These are phyloP conservation scores for Basileuterus tristriatus DNA, from an alignment of 2,797 vertebrate genomes.

Conservation along the genomic window DNA sequence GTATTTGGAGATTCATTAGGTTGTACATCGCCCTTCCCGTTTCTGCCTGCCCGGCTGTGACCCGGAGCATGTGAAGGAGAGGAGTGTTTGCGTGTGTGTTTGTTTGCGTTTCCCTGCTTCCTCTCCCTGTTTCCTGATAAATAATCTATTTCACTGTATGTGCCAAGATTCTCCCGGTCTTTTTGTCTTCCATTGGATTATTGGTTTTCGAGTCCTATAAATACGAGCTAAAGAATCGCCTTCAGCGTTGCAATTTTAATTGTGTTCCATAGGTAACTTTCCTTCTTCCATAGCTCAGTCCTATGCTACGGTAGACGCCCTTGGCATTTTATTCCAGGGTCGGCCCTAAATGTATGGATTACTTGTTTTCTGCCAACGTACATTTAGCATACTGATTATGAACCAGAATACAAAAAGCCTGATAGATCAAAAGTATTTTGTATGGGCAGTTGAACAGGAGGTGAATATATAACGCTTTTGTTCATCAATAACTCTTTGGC, in stretches of 20 bases:
- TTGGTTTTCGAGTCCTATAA: not conserved
- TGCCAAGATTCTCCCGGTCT: not conserved
- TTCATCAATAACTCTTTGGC: slow-evolving; percentile 93
- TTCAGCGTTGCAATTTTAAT: not conserved
- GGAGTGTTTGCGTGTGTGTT: not conserved
- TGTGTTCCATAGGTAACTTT: slow-evolving; percentile 8
- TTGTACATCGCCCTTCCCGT: not conserved
- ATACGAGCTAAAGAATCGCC: not conserved
- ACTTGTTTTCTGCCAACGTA: slow-evolving; percentile 48
- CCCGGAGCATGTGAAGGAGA: not conserved
- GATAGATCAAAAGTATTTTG: slow-evolving; percentile 80
- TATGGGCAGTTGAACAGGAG: slow-evolving; percentile 80
- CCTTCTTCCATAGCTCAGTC: not conserved
- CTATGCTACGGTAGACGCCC: not conserved
- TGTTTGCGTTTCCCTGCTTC: not conserved
- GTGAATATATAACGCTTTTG: slow-evolving; percentile 95
- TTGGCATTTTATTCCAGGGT: slow-evolving; percentile 12
- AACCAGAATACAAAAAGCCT: slow-evolving; percentile 73
- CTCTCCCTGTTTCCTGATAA: not conserved
- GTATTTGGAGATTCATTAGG: not conserved
- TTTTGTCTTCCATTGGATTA: not conserved
- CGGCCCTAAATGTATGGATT: slow-evolving; percentile 26
- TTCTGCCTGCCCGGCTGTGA: not conserved
- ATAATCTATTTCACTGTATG: not conserved
- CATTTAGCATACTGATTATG: slow-evolving; percentile 69